Evolutionary conservation across 2,113 vertebrate species (phyloP), one percentile per base, ranked within the genome.

Genomic region (Hippolais icterina): DNA sequence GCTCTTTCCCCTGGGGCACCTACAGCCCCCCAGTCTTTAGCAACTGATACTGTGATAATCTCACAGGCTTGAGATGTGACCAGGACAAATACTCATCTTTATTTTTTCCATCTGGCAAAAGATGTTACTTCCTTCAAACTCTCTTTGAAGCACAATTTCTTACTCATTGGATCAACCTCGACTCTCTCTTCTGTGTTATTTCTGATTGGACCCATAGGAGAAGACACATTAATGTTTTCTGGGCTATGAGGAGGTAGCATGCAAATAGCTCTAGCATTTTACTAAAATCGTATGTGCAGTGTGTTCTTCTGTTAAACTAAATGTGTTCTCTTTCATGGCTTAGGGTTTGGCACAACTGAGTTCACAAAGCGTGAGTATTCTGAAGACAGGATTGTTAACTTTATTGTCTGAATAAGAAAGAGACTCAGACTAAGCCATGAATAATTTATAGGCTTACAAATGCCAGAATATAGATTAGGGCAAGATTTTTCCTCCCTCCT

Each of bases 201-300:
- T 76, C 31, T 47, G 11, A 10, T 52, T 64, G 16, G 13, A 56
- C 23, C 29, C 28, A 18, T 19, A 56, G 19, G 17, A 66, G 29
- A 22, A 91, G 57, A 79, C 24, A 74, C 22, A 59, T 24, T 35
- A 41, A 47, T 17, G 24, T 23, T 49, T 91, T 90, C 53, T 68
- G 37, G 63, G 17, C 37, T 76, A 20, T 23, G n/a, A 53, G 19
- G 24, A 69, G 25, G 12, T 87, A 41, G 17, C 5, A 63, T 27
- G 63, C 39, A 83, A 54, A 41, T 10, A 42, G 20, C 50, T 14
- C 42, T 16, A 50, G 18, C 15, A 72, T 59, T 78, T 83, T 28
- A 49, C 10, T 35, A 75, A 83, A 85, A 75, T 61, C 0, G 0
- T 27, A 50, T 10, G 4, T 42, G 37, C 33, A 50, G 5, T n/a